phyloP scores from a whole-genome alignment of 2,888 invertebrate species.

The Cephus pygmeus region DNA sequence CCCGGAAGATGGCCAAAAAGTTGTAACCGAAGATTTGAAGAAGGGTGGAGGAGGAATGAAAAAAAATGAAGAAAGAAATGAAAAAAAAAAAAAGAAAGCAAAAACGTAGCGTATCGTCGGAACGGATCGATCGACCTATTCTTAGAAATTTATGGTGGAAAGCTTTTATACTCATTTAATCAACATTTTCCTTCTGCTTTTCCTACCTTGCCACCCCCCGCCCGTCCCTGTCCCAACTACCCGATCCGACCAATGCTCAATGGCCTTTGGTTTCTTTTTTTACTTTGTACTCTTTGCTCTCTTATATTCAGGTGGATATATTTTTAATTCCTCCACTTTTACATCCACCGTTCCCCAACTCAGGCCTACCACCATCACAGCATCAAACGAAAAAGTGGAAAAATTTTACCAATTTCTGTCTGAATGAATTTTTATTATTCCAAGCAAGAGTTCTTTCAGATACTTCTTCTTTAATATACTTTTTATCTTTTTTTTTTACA shows the following conservation, averaged over 20 bases:
- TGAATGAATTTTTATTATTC: no score
- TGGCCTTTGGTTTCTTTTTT: not conserved
- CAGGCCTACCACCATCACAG: no score
- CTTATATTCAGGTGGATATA: conserved; percentile 8
- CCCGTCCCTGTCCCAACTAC: not conserved
- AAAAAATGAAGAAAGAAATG: not conserved
- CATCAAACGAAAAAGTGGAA: no score
- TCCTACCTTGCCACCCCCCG: not conserved
- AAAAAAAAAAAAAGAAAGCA: not conserved
- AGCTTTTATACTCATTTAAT: conserved; percentile 29
- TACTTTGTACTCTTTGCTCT: conserved; percentile 14
- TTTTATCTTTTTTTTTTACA: no score
- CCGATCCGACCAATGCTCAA: not conserved
- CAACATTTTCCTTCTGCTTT: conserved; percentile 25
- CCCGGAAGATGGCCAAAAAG: not conserved
- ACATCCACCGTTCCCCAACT: not conserved
- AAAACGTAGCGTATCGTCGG: no score
- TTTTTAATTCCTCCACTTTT: conserved; percentile 1
- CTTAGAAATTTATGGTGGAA: conserved; percentile 27
- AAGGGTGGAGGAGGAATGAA: not conserved
- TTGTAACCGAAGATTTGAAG: not conserved
- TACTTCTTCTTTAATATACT: no score
- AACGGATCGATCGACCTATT: not conserved
- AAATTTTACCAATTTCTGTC: no score
- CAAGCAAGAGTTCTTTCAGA: no score